A percentile compares a stretch with the other conserved stretches of the same genome.
Evolutionary conservation across 2,888 invertebrate genomes (phyloP).

Genomic region (Dryobota labecula): DNA sequence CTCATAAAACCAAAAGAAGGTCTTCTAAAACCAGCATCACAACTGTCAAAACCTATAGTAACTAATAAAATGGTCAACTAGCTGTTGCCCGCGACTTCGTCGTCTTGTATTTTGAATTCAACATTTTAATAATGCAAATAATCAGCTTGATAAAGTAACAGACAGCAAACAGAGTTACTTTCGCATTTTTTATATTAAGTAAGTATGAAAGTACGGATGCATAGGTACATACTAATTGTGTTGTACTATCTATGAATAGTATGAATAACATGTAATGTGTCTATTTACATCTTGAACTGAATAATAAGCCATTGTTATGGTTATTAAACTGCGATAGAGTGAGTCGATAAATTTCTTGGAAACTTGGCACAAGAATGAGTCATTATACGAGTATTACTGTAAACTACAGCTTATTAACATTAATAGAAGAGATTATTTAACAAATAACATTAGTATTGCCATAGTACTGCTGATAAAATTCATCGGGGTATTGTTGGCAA

Average conservation of each 20-base stretch:
- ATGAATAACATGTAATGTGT: background rate
- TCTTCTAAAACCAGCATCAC: background rate
- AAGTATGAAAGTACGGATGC: no score
- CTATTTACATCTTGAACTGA: constrained; percentile 17
- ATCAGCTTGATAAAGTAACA: no score
- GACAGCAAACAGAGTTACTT: no score
- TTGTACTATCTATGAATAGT: constrained; percentile 7
- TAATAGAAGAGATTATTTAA: constrained; percentile 15
- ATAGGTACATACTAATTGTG: background rate
- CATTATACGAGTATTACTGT: constrained; percentile 31
- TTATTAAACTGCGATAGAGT: constrained; percentile 16
- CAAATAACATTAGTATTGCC: background rate
- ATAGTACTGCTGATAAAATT: constrained; percentile 3
- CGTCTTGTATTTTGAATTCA: no score
- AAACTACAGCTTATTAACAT: constrained; percentile 34
- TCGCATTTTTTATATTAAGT: no score
- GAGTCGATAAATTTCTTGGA: constrained; percentile 26
- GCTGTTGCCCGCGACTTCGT: no score
- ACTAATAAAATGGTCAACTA: no score
- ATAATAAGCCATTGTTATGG: constrained; percentile 18
- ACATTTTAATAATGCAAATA: no score
- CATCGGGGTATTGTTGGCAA: no score
- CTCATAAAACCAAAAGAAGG: no score
- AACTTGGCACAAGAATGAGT: constrained; percentile 37
- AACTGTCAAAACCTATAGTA: no score